Base-by-base conservation (phyloP, 2,113 vertebrate species). In the Heterotilapia buettikoferi region DNA sequence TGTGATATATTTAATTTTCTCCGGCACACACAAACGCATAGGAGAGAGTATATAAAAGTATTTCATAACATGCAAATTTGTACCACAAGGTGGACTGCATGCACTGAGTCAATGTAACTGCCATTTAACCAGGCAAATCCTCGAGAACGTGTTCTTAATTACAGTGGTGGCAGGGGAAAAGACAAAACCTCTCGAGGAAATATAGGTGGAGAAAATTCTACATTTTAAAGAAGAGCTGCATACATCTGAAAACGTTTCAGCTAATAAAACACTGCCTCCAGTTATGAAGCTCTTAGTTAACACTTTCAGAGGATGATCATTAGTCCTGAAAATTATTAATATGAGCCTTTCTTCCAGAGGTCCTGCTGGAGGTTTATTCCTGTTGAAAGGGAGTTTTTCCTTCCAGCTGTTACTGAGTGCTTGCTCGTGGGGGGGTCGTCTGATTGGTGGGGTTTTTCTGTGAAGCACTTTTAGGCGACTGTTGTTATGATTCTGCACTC, bases 1-100 rank as follows among this genome's bases (percentile, higher is more conserved):
- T 38, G 61, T 38, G 61, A 38, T 38, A 38, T 66, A 3, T 66
- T 66, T 5, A 66, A 66, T 66, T 38, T 66, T 66, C 31, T 13
- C 61, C 18, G 0, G 31, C 6, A 36, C 61, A 0, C 31, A 66
- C 6, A 66, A 66, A 66, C 10, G 0, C 61, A 66, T n/a, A 8
- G 10, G 33, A 66, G 18, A 38, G 10, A 1, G 61, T 21, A 13
- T 21, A 38, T 13, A 21, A n/a, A 66, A 66, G 61, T 66, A 66
- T 38, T 66, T 66, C 6, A 66, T 38, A 36, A 13, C 6, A 21
- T 66, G 33, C 19, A 66, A 38, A 66, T 71, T 45, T 71, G 38
- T 71, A 45, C 66, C 8, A 45, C 36, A 71, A 71, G 36, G 36
- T 40, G 36, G 10, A 71, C 36, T 43, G 36, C 63, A 24, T 21